Percentiles rank a stretch among this genome's conserved stretches.
phyloP scores from a whole-genome alignment of 2,797 vertebrate species.

The Tangara arthus region DNA sequence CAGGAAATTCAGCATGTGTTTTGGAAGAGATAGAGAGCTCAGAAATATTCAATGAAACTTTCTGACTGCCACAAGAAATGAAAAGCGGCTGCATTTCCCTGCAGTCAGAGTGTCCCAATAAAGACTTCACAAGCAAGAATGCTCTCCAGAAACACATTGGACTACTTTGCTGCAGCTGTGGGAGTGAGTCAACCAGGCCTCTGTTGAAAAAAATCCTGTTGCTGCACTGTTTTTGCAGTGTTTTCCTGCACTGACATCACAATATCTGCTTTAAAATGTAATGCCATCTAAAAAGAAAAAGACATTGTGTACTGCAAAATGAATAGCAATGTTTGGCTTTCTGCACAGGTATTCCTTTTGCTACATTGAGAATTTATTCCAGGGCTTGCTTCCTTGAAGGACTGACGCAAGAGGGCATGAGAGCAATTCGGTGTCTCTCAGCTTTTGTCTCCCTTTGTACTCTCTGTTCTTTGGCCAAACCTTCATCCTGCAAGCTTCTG shows the following conservation, averaged over 20 bases:
- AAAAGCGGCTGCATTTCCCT: slow-evolving; percentile 55
- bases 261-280: slow-evolving; percentile 19
- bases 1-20: slow-evolving; percentile 64
- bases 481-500: slow-evolving; percentile 42
- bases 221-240: slow-evolving; percentile 8
- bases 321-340: background rate
- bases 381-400: background rate
- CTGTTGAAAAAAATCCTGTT: slow-evolving; percentile 37
- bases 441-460: background rate
- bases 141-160: slow-evolving; percentile 63
- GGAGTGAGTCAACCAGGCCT: slow-evolving; percentile 55
- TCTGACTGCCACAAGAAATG: slow-evolving; percentile 62
- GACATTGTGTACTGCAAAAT: background rate
- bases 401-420: background rate
- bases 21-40: slow-evolving; percentile 50
- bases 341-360: background rate
- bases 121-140: slow-evolving; percentile 64
- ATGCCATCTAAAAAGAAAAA: background rate
- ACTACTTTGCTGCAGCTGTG: slow-evolving; percentile 63
- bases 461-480: slow-evolving; percentile 58
- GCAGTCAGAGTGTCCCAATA: slow-evolving; percentile 48
- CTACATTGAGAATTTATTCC: background rate
- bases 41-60: slow-evolving; percentile 66
- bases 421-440: background rate
- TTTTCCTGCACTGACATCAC: slow-evolving; percentile 48